These are phyloP conservation scores for Borostomias antarcticus DNA, from an alignment of 2,797 vertebrate genomes.

Conservation along the genomic window DNA sequence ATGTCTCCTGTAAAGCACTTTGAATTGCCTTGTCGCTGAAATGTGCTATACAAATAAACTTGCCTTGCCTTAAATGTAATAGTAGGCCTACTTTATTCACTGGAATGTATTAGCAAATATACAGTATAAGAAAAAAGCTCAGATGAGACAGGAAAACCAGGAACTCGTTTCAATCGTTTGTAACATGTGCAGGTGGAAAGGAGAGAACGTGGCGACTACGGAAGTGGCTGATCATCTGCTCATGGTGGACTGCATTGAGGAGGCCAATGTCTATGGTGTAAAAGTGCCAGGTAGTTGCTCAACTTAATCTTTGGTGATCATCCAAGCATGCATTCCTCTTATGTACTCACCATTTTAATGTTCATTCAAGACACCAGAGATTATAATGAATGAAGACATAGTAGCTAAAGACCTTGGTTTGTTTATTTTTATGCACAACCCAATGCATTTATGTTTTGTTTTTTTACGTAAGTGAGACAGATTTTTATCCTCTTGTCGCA, in stretches of 20 bases:
- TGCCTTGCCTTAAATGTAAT: no score
- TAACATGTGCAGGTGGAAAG: constrained; percentile 90
- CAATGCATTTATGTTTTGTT: background rate
- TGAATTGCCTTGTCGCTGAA: no score
- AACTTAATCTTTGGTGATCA: background rate
- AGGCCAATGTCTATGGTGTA: constrained; percentile 88
- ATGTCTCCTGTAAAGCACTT: no score
- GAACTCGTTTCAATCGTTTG: no score
- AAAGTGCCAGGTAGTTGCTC: constrained; percentile 86
- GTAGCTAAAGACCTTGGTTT: background rate
- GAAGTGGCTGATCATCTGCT: constrained; percentile 85
- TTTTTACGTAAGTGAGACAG: background rate
- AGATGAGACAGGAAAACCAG: no score
- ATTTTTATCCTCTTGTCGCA: background rate
- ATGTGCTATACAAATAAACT: no score
- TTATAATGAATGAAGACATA: background rate
- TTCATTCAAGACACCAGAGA: background rate
- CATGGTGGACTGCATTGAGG: constrained; percentile 79
- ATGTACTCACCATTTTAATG: background rate
- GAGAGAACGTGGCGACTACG: constrained; percentile 90
- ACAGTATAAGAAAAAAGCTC: no score
- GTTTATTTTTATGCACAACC: no score
- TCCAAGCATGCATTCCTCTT: background rate
- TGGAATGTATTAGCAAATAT: no score
- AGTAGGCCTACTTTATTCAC: no score